Percentiles rank a stretch among this genome's conserved stretches.
These are phyloP conservation scores for Tiaroga cobitis DNA, from an alignment of 2,797 vertebrate genomes.

Conservation along the genomic window DNA sequence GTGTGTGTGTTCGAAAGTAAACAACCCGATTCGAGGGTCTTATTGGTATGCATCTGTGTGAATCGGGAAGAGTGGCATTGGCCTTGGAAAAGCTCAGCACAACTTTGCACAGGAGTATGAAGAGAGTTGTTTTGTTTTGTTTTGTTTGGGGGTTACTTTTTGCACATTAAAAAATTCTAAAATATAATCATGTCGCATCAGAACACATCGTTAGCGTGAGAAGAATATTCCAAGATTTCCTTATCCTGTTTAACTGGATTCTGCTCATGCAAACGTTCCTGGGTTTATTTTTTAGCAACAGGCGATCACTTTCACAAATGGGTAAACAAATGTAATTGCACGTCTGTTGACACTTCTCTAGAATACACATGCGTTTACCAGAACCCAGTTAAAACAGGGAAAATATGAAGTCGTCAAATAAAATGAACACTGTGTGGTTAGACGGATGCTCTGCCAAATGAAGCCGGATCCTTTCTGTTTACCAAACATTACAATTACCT, in stretches of 20 bases:
- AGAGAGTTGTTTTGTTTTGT: background rate
- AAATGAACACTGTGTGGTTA: constrained; percentile 50
- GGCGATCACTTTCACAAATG: constrained; percentile 43
- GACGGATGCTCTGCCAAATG: constrained; percentile 45
- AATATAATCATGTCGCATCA: constrained; percentile 15
- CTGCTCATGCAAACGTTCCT: constrained; percentile 9
- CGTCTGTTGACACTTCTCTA: constrained; percentile 47
- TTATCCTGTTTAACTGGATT: constrained; percentile 14
- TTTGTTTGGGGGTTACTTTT: background rate
- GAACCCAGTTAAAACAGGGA: constrained; percentile 50
- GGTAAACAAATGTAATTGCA: constrained; percentile 57
- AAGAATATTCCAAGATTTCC: constrained; percentile 31
- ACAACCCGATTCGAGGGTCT: constrained; percentile 62
- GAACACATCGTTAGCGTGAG: background rate
- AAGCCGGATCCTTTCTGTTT: constrained; percentile 54
- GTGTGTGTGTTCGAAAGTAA: constrained; percentile 65
- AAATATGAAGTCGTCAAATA: constrained; percentile 54
- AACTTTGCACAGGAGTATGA: constrained; percentile 56
- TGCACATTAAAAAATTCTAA: background rate
- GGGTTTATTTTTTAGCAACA: constrained; percentile 37
- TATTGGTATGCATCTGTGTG: constrained; percentile 71
- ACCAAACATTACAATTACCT: constrained; percentile 58
- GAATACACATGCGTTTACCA: constrained; percentile 44
- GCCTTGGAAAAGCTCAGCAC: constrained; percentile 60
- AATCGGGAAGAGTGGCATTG: constrained; percentile 58